phyloP scores from a whole-genome alignment of 1,140 invertebrate genomes.

The Drosophila serrata region DNA sequence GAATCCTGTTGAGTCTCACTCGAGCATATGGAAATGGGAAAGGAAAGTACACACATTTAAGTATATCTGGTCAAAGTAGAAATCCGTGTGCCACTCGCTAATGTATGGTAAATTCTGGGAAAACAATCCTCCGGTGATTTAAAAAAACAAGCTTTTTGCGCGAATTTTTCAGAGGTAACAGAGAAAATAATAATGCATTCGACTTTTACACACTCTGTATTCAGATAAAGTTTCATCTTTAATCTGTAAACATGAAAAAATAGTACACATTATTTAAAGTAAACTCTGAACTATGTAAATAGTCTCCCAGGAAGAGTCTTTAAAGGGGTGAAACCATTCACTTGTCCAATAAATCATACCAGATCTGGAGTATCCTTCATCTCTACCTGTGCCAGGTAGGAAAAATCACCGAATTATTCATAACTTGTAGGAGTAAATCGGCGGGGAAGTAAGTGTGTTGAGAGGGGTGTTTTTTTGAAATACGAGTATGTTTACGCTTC shows the following conservation, averaged over 20 bases:
- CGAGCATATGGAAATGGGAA: slow-evolving; percentile 14
- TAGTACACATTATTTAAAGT: neutral
- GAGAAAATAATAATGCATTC: neutral
- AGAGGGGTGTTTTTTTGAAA: slow-evolving; percentile 3
- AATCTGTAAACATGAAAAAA: too few relatives aligned
- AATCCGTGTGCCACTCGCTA: slow-evolving; percentile 35
- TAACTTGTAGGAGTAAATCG: slow-evolving; percentile 34
- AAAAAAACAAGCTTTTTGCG: slow-evolving; percentile 8
- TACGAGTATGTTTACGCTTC: slow-evolving; percentile 10
- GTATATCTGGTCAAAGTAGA: slow-evolving; percentile 46
- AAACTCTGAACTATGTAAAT: neutral
- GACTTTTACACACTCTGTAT: neutral
- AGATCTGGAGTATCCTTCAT: neutral
- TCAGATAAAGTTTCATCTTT: neutral
- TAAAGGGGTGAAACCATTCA: slow-evolving; percentile 7
- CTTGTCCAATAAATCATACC: slow-evolving; percentile 8
- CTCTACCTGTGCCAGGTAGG: slow-evolving; percentile 17
- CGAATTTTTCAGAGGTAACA: slow-evolving; percentile 4
- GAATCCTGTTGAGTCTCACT: slow-evolving; percentile 21
- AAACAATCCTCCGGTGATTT: slow-evolving; percentile 42
- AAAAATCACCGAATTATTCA: slow-evolving; percentile 39
- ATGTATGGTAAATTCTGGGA: slow-evolving; percentile 64
- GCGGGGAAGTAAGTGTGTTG: slow-evolving; percentile 41
- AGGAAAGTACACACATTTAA: slow-evolving; percentile 26
- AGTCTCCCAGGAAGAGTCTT: neutral